Evolutionary conservation across 2,113 vertebrate genomes (phyloP), one percentile per base, ranked within the genome.

Genomic region (Aldabrachelys gigantea): DNA sequence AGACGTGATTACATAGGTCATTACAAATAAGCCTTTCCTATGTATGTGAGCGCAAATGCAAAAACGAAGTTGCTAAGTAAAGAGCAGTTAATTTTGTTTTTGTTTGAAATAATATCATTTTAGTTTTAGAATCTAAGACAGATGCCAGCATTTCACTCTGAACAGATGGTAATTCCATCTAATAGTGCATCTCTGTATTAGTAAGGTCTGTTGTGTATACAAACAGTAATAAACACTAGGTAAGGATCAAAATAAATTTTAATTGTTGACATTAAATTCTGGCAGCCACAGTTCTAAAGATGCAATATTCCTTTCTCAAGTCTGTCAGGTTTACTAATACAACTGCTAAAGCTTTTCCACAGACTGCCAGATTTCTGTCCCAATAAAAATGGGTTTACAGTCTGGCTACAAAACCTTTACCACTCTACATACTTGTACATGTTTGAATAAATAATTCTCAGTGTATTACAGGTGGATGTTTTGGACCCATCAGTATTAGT

Each of bases 171-270:
- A 99, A 99, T 98, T 98, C 98, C 95, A 98, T 98, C 98, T 99
- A 99, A 99, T 98, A 99, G 99, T 97, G 98, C 98, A 98, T 98
- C 98, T 98, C 98, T 99, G 98, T 99, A 99, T 99, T 98, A 99
- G 98, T 98, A 97, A 99, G 98, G 99, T 99, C 98, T 99, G 98
- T 98, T 99, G 98, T 99, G 98, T 99, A 99, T 99, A 99, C 98
- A 99, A 98, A 98, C 98, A 98, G 98, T 98, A 98, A 98, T 99
- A 99, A 99, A 99, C 98, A 98, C 98, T 98, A 99, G 98, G 98
- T 99, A 99, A 98, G 98, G 98, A 99, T 98, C 98, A 98, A 98
- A 99, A 99, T 99, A 99, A 99, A 99, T 99, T 99, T 98, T 99
- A 98, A 98, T 99, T 98, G 98, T 99, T 98, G 98, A 99, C 98